Evolutionary conservation across 2,797 vertebrate species (phyloP).

Genomic region (Parauchenoglanis ngamensis): DNA sequence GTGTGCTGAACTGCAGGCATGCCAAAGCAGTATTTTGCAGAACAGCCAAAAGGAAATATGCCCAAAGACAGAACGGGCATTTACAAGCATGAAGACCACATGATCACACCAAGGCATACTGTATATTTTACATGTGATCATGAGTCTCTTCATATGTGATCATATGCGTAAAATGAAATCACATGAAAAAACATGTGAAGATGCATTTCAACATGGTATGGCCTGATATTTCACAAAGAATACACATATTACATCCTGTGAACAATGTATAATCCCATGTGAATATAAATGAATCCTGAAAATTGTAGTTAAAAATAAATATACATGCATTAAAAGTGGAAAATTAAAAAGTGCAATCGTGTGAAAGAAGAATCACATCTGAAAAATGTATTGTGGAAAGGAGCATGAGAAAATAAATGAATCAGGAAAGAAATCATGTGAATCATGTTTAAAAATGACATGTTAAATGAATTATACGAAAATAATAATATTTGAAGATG

Average conservation of each 20-base stretch:
- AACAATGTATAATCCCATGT: neutral
- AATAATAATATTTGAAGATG: neutral
- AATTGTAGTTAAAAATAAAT: neutral
- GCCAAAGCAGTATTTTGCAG: conserved; percentile 32
- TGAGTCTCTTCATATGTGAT: neutral
- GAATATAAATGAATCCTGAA: neutral
- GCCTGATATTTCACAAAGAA: neutral
- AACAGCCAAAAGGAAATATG: conserved; percentile 27
- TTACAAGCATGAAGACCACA: conserved; percentile 13
- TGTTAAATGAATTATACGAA: neutral
- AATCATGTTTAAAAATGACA: neutral
- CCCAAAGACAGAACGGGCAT: conserved; percentile 10
- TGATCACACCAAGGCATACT: neutral
- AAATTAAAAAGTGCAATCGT: neutral
- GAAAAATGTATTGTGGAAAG: neutral
- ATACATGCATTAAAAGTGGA: neutral
- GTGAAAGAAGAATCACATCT: neutral
- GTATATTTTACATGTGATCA: neutral
- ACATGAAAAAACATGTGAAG: neutral
- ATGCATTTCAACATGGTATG: neutral
- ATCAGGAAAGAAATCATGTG: neutral
- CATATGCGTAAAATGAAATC: neutral
- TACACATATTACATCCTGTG: neutral
- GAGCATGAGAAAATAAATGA: neutral
- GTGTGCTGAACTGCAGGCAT: conserved; percentile 32